These are phyloP conservation scores for Mesorhabditis sp. DNA, from an alignment of 2,888 invertebrate species.

Conservation along the genomic window DNA sequence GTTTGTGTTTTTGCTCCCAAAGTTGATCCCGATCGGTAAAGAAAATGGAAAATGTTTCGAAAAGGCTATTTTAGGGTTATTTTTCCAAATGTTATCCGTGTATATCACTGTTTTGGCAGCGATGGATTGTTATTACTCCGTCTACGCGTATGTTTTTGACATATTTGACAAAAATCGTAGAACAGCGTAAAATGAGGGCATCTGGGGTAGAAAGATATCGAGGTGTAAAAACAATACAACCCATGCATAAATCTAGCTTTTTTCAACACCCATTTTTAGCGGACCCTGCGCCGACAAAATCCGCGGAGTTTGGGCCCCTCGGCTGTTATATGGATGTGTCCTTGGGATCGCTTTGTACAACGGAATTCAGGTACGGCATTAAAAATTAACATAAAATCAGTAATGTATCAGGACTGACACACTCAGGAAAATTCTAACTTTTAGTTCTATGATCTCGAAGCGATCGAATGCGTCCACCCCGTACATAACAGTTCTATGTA, in stretches of 20 bases:
- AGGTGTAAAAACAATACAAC: no score
- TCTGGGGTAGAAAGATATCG: no score
- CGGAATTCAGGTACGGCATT: not conserved
- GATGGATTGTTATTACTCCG: slow-evolving; percentile 46
- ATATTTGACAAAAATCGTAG: not conserved
- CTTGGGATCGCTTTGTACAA: not conserved
- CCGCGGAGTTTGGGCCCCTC: not conserved
- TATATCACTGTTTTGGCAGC: slow-evolving; percentile 52
- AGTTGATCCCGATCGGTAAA: slow-evolving; percentile 45
- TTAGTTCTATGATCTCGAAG: slow-evolving; percentile 20
- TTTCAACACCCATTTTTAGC: not conserved
- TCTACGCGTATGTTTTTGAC: slow-evolving; percentile 26
- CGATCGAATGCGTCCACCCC: slow-evolving; percentile 34
- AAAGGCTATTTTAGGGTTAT: slow-evolving; percentile 14
- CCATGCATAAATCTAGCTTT: not conserved
- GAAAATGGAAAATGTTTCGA: slow-evolving; percentile 4
- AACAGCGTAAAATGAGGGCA: no score
- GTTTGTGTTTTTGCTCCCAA: slow-evolving; percentile 46
- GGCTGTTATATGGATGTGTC: not conserved
- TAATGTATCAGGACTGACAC: not conserved
- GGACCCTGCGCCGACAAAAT: not conserved
- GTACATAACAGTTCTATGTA: slow-evolving; percentile 28
- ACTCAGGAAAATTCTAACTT: not conserved
- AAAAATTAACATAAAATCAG: no score
- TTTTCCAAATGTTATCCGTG: slow-evolving; percentile 45